Percentiles rank a stretch among this genome's conserved stretches.
Conservation (phyloP, 2,888 invertebrate species). For the Caenorhabditis plicata region DNA sequence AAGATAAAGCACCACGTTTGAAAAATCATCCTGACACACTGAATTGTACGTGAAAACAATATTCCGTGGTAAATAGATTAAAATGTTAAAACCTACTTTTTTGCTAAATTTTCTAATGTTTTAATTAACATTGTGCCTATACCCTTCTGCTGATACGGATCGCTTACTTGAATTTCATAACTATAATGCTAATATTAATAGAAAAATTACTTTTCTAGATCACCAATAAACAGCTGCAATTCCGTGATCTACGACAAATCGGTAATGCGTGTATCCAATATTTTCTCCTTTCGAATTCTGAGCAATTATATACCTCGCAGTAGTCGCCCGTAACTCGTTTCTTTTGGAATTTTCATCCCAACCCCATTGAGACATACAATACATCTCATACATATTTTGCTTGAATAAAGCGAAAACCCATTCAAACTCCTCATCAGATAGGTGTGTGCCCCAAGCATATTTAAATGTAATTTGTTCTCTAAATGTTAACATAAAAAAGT, state of each 20-base stretch:
- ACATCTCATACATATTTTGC: slow-evolving; percentile 61
- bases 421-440: slow-evolving; percentile 35
- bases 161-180: slow-evolving; percentile 84
- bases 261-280: slow-evolving; percentile 79
- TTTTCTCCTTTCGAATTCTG: slow-evolving; percentile 63
- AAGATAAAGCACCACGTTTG: too few relatives aligned
- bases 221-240: slow-evolving; percentile 78
- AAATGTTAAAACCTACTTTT: slow-evolving; percentile 35
- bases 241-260: slow-evolving; percentile 81
- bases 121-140: slow-evolving; percentile 81
- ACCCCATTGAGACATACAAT: slow-evolving; percentile 75
- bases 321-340: slow-evolving; percentile 68
- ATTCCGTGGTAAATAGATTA: background rate
- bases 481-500: slow-evolving; percentile 7
- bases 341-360: slow-evolving; percentile 68
- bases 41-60: too few relatives aligned
- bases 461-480: slow-evolving; percentile 47
- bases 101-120: slow-evolving; percentile 77
- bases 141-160: slow-evolving; percentile 76
- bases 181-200: slow-evolving; percentile 69
- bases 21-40: too few relatives aligned
- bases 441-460: slow-evolving; percentile 57
- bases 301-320: slow-evolving; percentile 65
- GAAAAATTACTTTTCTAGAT: background rate
- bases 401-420: slow-evolving; percentile 59